Conservation (phyloP, 2,113 vertebrate genomes). For the Muntiacus muntjak region DNA sequence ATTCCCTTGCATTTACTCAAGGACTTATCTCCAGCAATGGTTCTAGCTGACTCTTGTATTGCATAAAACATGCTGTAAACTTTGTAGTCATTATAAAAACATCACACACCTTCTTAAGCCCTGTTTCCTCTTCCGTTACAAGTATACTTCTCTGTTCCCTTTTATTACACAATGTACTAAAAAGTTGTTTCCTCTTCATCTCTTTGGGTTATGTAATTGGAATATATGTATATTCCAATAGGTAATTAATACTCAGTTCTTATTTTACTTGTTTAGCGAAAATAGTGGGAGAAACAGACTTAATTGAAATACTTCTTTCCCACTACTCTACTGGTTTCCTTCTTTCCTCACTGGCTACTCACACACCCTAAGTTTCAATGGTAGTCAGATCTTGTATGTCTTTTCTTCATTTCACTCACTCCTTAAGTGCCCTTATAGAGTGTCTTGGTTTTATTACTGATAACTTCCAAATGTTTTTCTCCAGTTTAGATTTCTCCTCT, state of each 20-base stretch:
- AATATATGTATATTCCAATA: not conserved
- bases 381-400: not conserved
- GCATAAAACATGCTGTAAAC: not conserved
- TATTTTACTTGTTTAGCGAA: not conserved
- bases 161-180: not conserved
- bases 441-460: not conserved
- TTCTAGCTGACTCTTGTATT: not conserved
- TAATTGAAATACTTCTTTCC: not conserved
- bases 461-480: not conserved
- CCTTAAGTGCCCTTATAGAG: not conserved
- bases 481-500: not conserved
- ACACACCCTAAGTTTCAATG: not conserved
- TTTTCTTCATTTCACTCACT: not conserved
- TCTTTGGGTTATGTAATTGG: not conserved
- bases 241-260: not conserved
- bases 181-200: not conserved
- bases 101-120: not conserved
- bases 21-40: not conserved
- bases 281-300: not conserved
- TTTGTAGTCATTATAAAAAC: not conserved
- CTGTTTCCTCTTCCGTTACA: not conserved
- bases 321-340: not conserved
- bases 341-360: not conserved
- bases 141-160: not conserved
- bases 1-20: not conserved